Conservation (phyloP, 2,888 invertebrate genomes). For the Perizoma flavofasciatum region DNA sequence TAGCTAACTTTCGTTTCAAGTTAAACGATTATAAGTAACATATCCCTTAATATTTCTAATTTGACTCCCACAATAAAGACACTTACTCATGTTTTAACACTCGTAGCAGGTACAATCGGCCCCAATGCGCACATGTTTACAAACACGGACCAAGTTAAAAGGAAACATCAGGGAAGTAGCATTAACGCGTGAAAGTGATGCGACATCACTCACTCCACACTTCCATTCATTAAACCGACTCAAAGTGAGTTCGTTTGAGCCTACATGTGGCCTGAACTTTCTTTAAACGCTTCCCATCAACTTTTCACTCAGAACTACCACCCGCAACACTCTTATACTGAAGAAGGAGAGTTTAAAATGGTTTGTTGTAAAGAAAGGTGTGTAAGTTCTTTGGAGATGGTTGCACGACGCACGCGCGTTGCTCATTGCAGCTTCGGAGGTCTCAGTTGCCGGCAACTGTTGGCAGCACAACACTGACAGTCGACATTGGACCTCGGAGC, state of each 20-base stretch:
- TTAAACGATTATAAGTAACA: neutral
- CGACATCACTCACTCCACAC: slow-evolving; percentile 48
- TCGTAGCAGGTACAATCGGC: neutral
- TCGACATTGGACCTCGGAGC: slow-evolving; percentile 62
- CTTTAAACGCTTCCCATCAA: slow-evolving; percentile 59
- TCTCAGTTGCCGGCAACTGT: slow-evolving; percentile 54
- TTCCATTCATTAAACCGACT: slow-evolving; percentile 58
- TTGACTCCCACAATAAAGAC: neutral
- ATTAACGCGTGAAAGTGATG: slow-evolving; percentile 33
- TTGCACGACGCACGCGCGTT: slow-evolving; percentile 72
- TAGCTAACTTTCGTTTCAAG: slow-evolving; percentile 1
- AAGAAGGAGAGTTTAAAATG: slow-evolving; percentile 45
- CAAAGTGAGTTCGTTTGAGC: slow-evolving; percentile 53
- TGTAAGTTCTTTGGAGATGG: slow-evolving; percentile 48
- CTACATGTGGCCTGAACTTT: slow-evolving; percentile 65
- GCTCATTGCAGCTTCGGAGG: slow-evolving; percentile 66
- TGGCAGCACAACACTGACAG: slow-evolving; percentile 57
- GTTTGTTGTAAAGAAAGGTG: slow-evolving; percentile 44
- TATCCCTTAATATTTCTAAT: slow-evolving; percentile 2
- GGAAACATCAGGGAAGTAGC: slow-evolving; percentile 37
- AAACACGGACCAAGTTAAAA: slow-evolving; percentile 26
- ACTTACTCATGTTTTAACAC: slow-evolving; percentile 2
- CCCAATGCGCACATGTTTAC: slow-evolving; percentile 7
- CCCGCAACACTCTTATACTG: slow-evolving; percentile 12
- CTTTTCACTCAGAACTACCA: slow-evolving; percentile 2